These are phyloP conservation scores for Cyanistes caeruleus DNA, from an alignment of 2,113 vertebrate species.

Conservation along the genomic window DNA sequence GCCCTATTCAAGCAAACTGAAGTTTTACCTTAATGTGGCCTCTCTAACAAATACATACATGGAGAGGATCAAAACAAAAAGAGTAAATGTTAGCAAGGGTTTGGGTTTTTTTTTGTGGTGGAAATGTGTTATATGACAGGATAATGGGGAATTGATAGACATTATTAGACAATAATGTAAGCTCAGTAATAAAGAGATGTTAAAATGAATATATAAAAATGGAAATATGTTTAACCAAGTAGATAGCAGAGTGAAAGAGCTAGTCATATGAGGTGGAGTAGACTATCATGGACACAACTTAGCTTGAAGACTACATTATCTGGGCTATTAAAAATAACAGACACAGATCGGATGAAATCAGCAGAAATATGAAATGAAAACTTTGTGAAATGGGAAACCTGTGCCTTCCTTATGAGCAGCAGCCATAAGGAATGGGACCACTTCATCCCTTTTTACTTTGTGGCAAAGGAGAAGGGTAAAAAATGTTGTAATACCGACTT, in stretches of 20 bases:
- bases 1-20: not conserved
- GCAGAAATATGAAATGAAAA: not conserved
- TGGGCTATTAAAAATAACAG: not conserved
- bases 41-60: not conserved
- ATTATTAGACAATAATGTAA: conserved; percentile 33
- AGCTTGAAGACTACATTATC: not conserved
- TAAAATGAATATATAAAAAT: conserved; percentile 22
- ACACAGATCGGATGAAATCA: not conserved
- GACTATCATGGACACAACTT: not conserved
- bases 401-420: not conserved
- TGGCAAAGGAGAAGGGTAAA: not conserved
- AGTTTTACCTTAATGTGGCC: not conserved
- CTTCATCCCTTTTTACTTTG: not conserved
- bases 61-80: not conserved
- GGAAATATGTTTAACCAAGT: not conserved
- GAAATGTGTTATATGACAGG: not conserved
- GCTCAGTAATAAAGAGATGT: not conserved
- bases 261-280: not conserved
- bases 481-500: not conserved
- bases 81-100: not conserved
- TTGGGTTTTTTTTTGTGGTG: not conserved
- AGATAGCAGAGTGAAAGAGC: not conserved
- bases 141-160: conserved; percentile 17
- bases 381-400: not conserved
- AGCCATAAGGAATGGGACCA: not conserved